Conservation (phyloP, 1,140 invertebrate genomes). For the Centruroides vittatus region DNA sequence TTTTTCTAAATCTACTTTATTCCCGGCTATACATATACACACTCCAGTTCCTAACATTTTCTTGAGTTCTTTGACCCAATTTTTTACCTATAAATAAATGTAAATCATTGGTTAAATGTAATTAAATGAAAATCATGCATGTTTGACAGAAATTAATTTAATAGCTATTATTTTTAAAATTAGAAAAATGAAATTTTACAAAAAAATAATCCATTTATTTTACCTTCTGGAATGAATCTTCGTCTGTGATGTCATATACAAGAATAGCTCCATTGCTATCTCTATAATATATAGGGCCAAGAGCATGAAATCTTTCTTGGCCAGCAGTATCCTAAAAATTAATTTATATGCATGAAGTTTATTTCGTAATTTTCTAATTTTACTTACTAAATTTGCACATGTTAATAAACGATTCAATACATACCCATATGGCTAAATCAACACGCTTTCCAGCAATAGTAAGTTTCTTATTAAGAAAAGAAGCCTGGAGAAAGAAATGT, state of each 20-base stretch:
- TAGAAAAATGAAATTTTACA: too few species aligned
- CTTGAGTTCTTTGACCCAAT: slow-evolving; percentile 94
- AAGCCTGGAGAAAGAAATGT: slow-evolving; percentile 48
- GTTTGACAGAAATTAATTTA: too few species aligned
- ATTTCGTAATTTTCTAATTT: neutral
- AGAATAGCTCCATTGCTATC: slow-evolving; percentile 95
- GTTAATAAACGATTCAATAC: neutral
- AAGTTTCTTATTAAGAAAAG: slow-evolving; percentile 92
- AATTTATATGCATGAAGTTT: neutral
- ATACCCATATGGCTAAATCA: slow-evolving; percentile 80
- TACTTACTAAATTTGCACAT: neutral
- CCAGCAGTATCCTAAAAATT: slow-evolving; percentile 75
- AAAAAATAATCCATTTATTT: too few species aligned
- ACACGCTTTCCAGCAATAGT: slow-evolving; percentile 77
- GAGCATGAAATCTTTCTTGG: slow-evolving; percentile 86
- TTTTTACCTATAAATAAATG: slow-evolving; percentile 60
- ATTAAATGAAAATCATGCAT: too few species aligned
- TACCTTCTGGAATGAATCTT: slow-evolving; percentile 93
- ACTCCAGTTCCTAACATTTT: slow-evolving; percentile 93
- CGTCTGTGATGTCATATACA: slow-evolving; percentile 97
- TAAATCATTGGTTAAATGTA: too few species aligned
- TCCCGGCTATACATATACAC: slow-evolving; percentile 84
- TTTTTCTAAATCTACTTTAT: slow-evolving; percentile 93
- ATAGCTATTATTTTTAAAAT: too few species aligned
- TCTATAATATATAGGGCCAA: slow-evolving; percentile 89